Conservation (phyloP, 1,140 invertebrate species). For the Penaeus chinensis region DNA sequence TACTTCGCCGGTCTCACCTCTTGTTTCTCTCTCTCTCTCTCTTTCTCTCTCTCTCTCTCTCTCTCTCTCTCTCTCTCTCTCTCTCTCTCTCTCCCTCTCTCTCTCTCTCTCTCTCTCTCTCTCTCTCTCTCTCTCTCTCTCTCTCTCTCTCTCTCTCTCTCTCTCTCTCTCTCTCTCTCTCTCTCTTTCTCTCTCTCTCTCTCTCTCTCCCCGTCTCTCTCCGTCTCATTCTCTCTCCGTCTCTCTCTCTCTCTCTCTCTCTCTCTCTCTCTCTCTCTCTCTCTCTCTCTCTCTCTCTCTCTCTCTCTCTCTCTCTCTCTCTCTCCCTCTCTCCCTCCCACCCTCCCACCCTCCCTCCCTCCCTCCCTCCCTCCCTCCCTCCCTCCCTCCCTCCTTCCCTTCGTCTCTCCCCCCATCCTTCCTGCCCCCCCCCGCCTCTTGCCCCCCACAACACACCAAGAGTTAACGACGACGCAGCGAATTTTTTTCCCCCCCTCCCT, state of each 20-base stretch:
- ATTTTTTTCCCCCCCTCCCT: neutral
- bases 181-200: too few species aligned
- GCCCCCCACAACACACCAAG: neutral
- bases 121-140: too few species aligned
- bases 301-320: neutral
- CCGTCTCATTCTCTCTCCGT: too few species aligned
- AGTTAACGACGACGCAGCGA: slow-evolving; percentile 33
- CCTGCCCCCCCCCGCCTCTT: neutral
- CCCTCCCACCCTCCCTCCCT: neutral
- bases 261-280: neutral
- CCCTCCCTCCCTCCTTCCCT: neutral
- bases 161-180: too few species aligned
- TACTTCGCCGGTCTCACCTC: neutral
- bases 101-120: too few species aligned
- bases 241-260: too few species aligned
- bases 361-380: neutral
- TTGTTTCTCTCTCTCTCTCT: too few species aligned
- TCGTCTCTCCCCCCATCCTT: neutral
- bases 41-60: too few species aligned
- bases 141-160: too few species aligned
- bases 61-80: too few species aligned
- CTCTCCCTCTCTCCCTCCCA: neutral
- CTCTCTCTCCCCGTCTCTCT: too few species aligned
- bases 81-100: too few species aligned
- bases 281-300: neutral